These are phyloP conservation scores for Hozukius guyotensis DNA, from an alignment of 2,797 vertebrate genomes.

Conservation along the genomic window DNA sequence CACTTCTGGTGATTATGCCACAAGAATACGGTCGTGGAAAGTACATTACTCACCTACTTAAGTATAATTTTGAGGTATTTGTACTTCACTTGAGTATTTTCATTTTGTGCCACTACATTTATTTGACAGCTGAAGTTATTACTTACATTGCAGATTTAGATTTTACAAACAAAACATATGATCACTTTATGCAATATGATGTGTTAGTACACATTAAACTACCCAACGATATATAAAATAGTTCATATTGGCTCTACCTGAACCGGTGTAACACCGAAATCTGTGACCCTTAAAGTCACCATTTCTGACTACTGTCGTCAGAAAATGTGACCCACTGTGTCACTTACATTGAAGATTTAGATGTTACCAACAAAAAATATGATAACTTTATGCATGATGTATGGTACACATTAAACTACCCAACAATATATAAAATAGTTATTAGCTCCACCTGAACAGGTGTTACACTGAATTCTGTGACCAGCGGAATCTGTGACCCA, in stretches of 20 bases:
- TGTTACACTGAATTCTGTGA: too few relatives aligned
- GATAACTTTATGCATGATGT: too few relatives aligned
- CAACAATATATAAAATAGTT: background rate
- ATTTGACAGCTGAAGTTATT: background rate
- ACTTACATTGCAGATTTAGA: background rate
- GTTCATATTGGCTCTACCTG: too few relatives aligned
- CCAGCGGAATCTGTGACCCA: too few relatives aligned
- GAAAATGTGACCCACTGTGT: too few relatives aligned
- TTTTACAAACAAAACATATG: background rate
- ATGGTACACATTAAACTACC: background rate
- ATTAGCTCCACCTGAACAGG: background rate
- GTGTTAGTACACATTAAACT: too few relatives aligned
- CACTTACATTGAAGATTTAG: background rate
- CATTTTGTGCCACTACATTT: background rate
- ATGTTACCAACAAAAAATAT: background rate
- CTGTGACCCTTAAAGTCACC: too few relatives aligned
- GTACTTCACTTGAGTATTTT: background rate
- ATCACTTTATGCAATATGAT: background rate
- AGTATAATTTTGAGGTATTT: background rate
- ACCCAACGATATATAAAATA: too few relatives aligned
- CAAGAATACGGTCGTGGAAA: background rate
- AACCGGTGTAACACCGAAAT: too few relatives aligned
- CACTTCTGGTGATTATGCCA: slow-evolving; percentile 11
- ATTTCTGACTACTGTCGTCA: too few relatives aligned
- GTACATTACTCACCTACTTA: background rate